Evolutionary conservation across 2,797 vertebrate genomes (phyloP).

Genomic region (Chloroceryle inda): DNA sequence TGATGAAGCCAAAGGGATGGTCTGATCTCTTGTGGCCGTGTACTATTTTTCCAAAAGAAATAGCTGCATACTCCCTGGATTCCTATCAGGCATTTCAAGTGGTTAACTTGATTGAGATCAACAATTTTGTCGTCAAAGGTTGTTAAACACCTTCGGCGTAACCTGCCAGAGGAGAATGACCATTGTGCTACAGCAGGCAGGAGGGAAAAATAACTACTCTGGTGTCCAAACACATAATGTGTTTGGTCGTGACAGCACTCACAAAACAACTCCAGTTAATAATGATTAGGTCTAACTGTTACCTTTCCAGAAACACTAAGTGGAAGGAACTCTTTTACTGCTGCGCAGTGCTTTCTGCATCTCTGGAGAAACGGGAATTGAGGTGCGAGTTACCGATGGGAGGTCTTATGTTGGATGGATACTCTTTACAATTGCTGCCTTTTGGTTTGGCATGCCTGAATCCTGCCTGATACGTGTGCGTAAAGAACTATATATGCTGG

Average conservation of each 20-base stretch:
- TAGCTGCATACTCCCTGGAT: neutral
- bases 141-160: neutral
- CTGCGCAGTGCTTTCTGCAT: neutral
- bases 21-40: neutral
- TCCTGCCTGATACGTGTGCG: neutral
- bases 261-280: neutral
- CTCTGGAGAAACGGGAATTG: neutral
- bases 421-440: conserved; percentile 2
- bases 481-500: neutral
- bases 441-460: neutral
- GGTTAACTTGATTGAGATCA: neutral
- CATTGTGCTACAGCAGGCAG: neutral
- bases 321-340: neutral
- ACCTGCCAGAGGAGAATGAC: neutral
- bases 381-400: neutral
- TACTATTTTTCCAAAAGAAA: neutral
- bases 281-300: neutral
- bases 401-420: neutral
- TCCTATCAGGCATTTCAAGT: neutral
- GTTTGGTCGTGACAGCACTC: neutral
- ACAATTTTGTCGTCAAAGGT: neutral
- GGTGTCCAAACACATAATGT: neutral
- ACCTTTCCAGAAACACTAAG: neutral
- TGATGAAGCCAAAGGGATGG: neutral
- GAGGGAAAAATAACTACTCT: neutral